phyloP scores from a whole-genome alignment of 2,888 invertebrate genomes.

The Monopis laevigella region DNA sequence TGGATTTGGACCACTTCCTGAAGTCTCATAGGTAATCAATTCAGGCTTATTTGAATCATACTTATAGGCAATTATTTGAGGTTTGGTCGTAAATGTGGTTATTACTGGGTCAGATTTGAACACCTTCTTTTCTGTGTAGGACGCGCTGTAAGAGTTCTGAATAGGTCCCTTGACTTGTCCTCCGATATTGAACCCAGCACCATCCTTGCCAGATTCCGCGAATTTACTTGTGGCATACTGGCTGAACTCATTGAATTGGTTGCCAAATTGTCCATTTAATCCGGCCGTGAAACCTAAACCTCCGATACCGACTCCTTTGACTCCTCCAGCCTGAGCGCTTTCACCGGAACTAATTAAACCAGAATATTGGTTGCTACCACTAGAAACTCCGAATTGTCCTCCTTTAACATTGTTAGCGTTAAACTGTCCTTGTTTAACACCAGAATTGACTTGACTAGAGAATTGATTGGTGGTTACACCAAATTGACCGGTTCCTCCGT shows the following conservation, averaged over 20 bases:
- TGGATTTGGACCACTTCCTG: slow-evolving; percentile 46
- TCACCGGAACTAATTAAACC: too few species aligned
- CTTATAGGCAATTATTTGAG: slow-evolving; percentile 38
- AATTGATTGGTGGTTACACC: too few species aligned
- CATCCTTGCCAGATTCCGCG: slow-evolving; percentile 5
- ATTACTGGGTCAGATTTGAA: slow-evolving; percentile 28
- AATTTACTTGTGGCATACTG: slow-evolving; percentile 16
- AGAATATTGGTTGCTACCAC: too few species aligned
- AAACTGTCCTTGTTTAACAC: too few species aligned
- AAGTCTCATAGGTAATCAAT: slow-evolving; percentile 45
- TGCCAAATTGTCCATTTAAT: slow-evolving; percentile 25
- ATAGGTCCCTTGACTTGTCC: slow-evolving; percentile 37
- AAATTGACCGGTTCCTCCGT: too few species aligned
- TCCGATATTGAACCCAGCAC: slow-evolving; percentile 22
- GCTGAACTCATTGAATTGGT: slow-evolving; percentile 21
- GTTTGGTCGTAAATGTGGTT: slow-evolving; percentile 40
- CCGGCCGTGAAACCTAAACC: slow-evolving; percentile 7
- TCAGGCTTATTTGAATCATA: slow-evolving; percentile 37
- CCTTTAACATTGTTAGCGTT: too few species aligned
- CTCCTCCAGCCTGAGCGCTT: slow-evolving; percentile 18
- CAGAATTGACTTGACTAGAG: too few species aligned
- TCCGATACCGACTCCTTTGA: slow-evolving; percentile 19
- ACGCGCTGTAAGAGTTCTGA: slow-evolving; percentile 41
- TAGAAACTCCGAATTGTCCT: slow-evolving; percentile 15
- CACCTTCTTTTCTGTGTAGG: slow-evolving; percentile 44